Evolutionary conservation across 2,888 invertebrate genomes (phyloP).

Genomic region (Yponomeuta cagnagella): DNA sequence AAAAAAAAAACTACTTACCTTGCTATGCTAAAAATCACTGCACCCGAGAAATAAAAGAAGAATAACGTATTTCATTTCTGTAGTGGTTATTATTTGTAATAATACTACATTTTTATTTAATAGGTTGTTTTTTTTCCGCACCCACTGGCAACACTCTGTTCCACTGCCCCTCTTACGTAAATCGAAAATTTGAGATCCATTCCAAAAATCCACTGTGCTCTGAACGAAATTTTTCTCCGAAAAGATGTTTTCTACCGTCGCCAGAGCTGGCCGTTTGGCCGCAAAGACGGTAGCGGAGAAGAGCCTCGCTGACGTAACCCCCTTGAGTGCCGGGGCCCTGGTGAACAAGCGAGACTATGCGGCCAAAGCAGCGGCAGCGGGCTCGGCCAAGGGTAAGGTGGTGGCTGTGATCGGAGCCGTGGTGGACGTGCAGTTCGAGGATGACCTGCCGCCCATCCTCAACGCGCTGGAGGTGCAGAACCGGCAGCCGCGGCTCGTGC

Average conservation of each 20-base stretch:
- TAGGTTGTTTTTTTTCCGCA: not conserved
- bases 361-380: constrained; percentile 52
- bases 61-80: not conserved
- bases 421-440: constrained; percentile 96
- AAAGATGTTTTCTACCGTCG: constrained; percentile 71
- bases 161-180: constrained; percentile 35
- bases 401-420: constrained; percentile 99
- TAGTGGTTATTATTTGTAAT: not conserved
- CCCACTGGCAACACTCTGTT: constrained; percentile 20
- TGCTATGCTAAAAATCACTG: not conserved
- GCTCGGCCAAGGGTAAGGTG: constrained; percentile 78
- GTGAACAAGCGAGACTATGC: constrained; percentile 67
- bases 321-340: constrained; percentile 56
- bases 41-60: not conserved
- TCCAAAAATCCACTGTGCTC: constrained; percentile 34
- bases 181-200: constrained; percentile 35
- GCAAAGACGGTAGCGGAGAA: constrained; percentile 67
- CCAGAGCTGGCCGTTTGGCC: constrained; percentile 68
- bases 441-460: constrained; percentile 91
- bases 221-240: constrained; percentile 42
- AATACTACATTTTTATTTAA: not conserved
- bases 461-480: constrained; percentile 91
- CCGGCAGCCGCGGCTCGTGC: constrained; percentile 83
- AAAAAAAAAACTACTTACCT: not conserved
- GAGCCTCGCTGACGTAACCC: constrained; percentile 72